These are phyloP conservation scores for Microcebus lehilahytsara DNA, from an alignment of 2,113 vertebrate species.

Conservation along the genomic window DNA sequence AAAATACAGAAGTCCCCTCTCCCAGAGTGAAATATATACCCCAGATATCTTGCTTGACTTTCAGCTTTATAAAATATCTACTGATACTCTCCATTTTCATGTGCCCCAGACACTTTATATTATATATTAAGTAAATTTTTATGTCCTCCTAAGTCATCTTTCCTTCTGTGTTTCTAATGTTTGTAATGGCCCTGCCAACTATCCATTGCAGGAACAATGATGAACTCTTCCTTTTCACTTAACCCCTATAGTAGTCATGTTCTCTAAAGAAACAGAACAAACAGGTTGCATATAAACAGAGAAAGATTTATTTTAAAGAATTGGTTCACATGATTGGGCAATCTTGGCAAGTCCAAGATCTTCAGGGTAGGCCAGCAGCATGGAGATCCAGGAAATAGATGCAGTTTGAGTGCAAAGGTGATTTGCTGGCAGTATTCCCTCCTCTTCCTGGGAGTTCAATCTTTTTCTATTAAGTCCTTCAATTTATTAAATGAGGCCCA, in stretches of 20 bases:
- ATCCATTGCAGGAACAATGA: not conserved
- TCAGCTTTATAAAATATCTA: not conserved
- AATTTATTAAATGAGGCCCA: not conserved
- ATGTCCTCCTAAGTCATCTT: not conserved
- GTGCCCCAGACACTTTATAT: not conserved
- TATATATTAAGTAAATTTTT: not conserved
- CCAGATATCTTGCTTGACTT: not conserved
- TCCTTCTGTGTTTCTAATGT: not conserved
- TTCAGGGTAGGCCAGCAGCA: not conserved
- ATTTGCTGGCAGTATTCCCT: not conserved
- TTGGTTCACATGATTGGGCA: not conserved
- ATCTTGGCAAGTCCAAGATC: not conserved
- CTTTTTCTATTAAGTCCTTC: not conserved
- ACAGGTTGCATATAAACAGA: not conserved
- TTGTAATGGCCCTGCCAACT: not conserved
- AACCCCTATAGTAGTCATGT: not conserved
- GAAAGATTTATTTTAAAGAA: not conserved
- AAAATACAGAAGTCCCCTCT: not conserved
- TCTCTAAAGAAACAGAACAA: not conserved
- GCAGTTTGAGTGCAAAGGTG: not conserved
- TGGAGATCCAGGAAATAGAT: not conserved
- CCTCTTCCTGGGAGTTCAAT: not conserved
- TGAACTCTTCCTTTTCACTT: not conserved
- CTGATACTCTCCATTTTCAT: not conserved
- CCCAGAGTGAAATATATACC: not conserved